These are phyloP conservation scores for Leptopilina clavipes DNA, from an alignment of 1,140 invertebrate species.

Conservation along the genomic window DNA sequence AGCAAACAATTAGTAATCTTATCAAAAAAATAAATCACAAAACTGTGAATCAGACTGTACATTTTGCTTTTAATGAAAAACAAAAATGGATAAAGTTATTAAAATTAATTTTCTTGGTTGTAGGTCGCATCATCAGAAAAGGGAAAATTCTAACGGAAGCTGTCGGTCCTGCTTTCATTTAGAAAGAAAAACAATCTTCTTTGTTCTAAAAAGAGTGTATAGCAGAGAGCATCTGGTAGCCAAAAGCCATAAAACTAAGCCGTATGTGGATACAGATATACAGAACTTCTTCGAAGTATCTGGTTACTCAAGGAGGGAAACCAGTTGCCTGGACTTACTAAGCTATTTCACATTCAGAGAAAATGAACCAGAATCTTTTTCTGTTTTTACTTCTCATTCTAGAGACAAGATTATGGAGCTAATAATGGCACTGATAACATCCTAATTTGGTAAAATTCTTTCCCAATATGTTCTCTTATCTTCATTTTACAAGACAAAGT, in stretches of 20 bases:
- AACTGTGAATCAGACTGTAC: too few species aligned
- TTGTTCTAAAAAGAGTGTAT: conserved; percentile 1
- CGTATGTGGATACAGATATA: conserved; percentile 1
- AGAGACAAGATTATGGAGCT: neutral
- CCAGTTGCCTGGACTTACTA: neutral
- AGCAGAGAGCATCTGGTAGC: conserved; percentile 10
- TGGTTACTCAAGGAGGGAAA: conserved; percentile 10
- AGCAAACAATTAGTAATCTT: too few species aligned
- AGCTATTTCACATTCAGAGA: neutral
- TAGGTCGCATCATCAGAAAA: neutral
- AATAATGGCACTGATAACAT: neutral
- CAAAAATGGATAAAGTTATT: neutral
- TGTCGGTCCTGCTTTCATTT: neutral
- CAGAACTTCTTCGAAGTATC: neutral
- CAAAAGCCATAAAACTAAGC: conserved; percentile 19
- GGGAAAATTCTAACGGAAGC: neutral
- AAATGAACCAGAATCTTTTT: neutral
- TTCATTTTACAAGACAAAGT: neutral
- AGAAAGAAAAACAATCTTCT: neutral
- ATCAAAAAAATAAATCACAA: neutral
- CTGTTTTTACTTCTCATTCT: neutral
- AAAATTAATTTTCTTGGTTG: conserved; percentile 1
- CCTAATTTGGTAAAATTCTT: neutral
- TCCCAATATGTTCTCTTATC: neutral
- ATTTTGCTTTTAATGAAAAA: neutral